Percentiles rank a stretch among this genome's conserved stretches.
phyloP scores from a whole-genome alignment of 2,797 vertebrate species.

The Pantherophis vulpinus region DNA sequence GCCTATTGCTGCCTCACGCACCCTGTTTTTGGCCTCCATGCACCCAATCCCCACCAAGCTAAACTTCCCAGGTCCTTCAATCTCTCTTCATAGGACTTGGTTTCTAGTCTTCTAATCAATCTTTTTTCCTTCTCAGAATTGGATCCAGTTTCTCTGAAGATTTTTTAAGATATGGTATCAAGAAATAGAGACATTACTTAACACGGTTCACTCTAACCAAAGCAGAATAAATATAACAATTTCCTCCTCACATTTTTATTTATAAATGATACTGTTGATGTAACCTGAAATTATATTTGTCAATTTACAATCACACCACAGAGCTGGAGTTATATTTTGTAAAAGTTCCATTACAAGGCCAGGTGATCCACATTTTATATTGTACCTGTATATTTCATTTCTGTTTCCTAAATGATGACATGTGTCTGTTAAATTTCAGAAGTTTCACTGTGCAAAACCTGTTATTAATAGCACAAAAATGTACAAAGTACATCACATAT shows the following conservation, averaged over 20 bases:
- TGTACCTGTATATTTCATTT: neutral
- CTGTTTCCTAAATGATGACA: neutral
- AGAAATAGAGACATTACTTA: neutral
- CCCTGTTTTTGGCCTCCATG: too few species aligned
- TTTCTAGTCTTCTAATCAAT: neutral
- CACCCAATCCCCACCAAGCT: neutral
- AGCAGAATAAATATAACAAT: neutral
- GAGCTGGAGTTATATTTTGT: neutral
- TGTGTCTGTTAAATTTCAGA: neutral
- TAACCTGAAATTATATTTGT: neutral
- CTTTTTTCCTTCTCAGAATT: neutral
- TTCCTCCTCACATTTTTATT: neutral
- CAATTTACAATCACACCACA: neutral
- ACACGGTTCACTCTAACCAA: neutral
- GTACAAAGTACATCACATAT: neutral
- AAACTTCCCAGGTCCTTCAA: neutral
- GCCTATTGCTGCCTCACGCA: too few species aligned
- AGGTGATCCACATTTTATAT: neutral
- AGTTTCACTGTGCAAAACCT: neutral
- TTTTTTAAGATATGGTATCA: neutral
- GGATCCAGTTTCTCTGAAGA: neutral
- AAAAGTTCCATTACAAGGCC: neutral
- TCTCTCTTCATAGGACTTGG: neutral
- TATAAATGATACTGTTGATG: neutral
- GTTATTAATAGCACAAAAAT: neutral